phyloP scores from a whole-genome alignment of 53 echinoderm and acorn worm genomes.

The Glandiceps talaboti region DNA sequence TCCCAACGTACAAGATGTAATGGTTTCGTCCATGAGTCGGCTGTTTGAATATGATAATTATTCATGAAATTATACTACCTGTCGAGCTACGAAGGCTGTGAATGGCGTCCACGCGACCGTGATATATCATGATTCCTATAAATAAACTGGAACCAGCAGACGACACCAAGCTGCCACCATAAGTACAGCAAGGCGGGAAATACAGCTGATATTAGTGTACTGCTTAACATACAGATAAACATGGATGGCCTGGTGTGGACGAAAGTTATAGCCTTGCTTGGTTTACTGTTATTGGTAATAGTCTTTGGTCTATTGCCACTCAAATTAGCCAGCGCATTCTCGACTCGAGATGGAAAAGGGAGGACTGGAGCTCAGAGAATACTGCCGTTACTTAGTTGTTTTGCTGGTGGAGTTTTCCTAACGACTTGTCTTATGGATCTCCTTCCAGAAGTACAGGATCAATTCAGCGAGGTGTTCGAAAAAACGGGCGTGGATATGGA shows the following conservation, averaged over 20 bases:
- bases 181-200: too few relatives aligned
- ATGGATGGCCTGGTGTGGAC: neutral
- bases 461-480: neutral
- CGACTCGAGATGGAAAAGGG: neutral
- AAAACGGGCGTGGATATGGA: neutral
- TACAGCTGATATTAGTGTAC: too few relatives aligned
- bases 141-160: too few relatives aligned
- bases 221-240: too few relatives aligned
- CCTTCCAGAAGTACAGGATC: slow-evolving; percentile 29
- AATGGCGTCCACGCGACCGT: too few relatives aligned
- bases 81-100: too few relatives aligned
- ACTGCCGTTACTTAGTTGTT: slow-evolving; percentile 37
- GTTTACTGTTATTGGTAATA: neutral
- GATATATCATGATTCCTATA: too few relatives aligned
- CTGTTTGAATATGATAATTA: too few relatives aligned
- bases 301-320: neutral
- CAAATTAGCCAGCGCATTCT: neutral
- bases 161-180: too few relatives aligned
- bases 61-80: too few relatives aligned
- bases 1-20: too few relatives aligned
- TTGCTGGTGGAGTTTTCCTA: slow-evolving; percentile 49
- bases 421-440: slow-evolving; percentile 48
- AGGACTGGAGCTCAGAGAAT: neutral
- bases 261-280: neutral
- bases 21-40: too few relatives aligned